These are phyloP conservation scores for Eilema sororculum DNA, from an alignment of 2,888 invertebrate genomes.

Conservation along the genomic window DNA sequence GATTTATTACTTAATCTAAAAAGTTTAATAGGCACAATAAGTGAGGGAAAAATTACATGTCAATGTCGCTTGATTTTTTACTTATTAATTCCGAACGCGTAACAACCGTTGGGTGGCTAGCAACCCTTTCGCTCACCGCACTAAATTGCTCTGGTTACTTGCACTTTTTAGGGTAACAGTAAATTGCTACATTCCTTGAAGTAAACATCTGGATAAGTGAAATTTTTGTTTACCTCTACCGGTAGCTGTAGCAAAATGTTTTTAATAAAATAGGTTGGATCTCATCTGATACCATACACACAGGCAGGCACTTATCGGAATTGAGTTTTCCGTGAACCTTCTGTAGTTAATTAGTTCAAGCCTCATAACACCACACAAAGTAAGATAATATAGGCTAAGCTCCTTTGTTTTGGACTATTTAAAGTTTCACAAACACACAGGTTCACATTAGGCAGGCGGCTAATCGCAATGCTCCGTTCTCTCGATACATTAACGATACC, in stretches of 20 bases:
- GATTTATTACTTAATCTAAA: too few species aligned
- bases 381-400: too few species aligned
- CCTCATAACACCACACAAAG: too few species aligned
- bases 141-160: constrained; percentile 74
- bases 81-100: background rate
- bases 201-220: constrained; percentile 36
- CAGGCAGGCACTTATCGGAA: background rate
- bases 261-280: background rate
- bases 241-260: background rate
- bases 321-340: too few species aligned
- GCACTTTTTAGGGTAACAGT: constrained; percentile 66
- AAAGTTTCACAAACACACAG: too few species aligned
- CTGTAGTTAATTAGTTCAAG: too few species aligned
- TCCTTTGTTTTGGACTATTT: too few species aligned
- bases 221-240: constrained; percentile 20
- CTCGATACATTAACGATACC: too few species aligned
- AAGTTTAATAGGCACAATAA: too few species aligned
- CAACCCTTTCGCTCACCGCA: constrained; percentile 34
- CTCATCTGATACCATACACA: background rate
- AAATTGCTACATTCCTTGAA: constrained; percentile 32
- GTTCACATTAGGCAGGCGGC: too few species aligned
- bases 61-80: background rate
- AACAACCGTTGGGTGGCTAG: background rate
- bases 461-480: too few species aligned
- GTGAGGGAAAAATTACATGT: too few species aligned